Percentiles rank a stretch among this genome's conserved stretches.
These are phyloP conservation scores for Otocyon megalotis DNA, from an alignment of 2,113 vertebrate genomes.

Conservation along the genomic window DNA sequence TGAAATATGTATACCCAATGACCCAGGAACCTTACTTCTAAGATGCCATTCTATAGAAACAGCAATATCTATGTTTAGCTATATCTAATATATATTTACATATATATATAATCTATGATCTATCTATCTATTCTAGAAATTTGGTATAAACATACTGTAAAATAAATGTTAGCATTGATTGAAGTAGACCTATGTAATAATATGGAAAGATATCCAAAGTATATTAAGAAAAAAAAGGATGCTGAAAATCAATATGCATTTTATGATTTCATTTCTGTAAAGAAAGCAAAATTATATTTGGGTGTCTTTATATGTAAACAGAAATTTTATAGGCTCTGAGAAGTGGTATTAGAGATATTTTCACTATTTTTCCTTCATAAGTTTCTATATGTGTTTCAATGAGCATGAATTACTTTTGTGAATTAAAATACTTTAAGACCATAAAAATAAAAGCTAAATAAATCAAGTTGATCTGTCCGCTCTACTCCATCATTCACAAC, in stretches of 20 bases:
- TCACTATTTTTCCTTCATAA: neutral
- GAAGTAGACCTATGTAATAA: constrained; percentile 29
- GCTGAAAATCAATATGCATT: neutral
- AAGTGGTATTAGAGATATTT: neutral
- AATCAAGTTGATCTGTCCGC: neutral
- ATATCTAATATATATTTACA: neutral
- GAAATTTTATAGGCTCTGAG: neutral
- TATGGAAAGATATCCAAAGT: neutral
- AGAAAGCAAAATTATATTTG: neutral
- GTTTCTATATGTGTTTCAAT: neutral
- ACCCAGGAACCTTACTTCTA: neutral
- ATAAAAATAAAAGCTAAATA: neutral
- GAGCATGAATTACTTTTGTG: neutral
- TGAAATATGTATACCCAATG: neutral
- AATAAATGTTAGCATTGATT: constrained; percentile 21
- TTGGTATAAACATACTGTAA: constrained; percentile 12
- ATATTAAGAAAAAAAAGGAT: constrained; percentile 27
- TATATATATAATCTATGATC: neutral
- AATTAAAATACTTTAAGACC: constrained; percentile 41
- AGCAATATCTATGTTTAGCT: neutral
- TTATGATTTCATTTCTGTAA: constrained; percentile 17
- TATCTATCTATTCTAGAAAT: neutral
- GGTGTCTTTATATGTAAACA: neutral
- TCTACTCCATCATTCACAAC: neutral
- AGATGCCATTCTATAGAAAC: neutral